Evolutionary conservation across 2,113 vertebrate genomes (phyloP).

Genomic region (Poeciliopsis prolifica): DNA sequence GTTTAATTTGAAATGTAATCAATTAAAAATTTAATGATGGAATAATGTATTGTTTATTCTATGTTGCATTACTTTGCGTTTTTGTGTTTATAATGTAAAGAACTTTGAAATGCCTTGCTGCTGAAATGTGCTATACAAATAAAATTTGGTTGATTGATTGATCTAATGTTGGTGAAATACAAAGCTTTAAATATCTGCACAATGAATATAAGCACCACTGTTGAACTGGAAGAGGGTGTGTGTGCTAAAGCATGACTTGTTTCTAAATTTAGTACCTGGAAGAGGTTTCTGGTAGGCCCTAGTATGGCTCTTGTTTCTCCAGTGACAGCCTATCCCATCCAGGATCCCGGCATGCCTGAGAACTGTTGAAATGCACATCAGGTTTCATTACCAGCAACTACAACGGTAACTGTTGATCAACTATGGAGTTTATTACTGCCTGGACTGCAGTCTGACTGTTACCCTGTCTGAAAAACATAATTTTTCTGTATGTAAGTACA

Average conservation of each 20-base stretch:
- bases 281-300: slow-evolving; percentile 18
- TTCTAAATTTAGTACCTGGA: slow-evolving; percentile 62
- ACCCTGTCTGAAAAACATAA: not conserved
- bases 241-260: slow-evolving; percentile 33
- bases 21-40: no score
- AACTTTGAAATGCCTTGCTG: no score
- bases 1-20: no score
- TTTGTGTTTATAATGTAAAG: no score
- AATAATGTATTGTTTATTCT: no score
- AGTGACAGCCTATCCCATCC: slow-evolving; percentile 50
- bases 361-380: slow-evolving; percentile 35
- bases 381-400: slow-evolving; percentile 34
- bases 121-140: no score
- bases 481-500: slow-evolving; percentile 47
- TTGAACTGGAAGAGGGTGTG: slow-evolving; percentile 3
- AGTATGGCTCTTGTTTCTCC: slow-evolving; percentile 52
- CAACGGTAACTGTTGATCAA: slow-evolving; percentile 16
- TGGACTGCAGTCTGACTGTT: slow-evolving; percentile 12
- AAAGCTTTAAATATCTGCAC: not conserved
- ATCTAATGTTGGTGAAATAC: no score
- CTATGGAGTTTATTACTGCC: not conserved
- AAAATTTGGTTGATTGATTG: no score
- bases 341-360: slow-evolving; percentile 41
- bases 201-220: slow-evolving; percentile 22
- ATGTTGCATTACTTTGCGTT: no score